Evolutionary conservation across 2,888 invertebrate genomes (phyloP), one percentile per base, ranked within the genome.

Genomic region (Dasysyrphus tricinctus): DNA sequence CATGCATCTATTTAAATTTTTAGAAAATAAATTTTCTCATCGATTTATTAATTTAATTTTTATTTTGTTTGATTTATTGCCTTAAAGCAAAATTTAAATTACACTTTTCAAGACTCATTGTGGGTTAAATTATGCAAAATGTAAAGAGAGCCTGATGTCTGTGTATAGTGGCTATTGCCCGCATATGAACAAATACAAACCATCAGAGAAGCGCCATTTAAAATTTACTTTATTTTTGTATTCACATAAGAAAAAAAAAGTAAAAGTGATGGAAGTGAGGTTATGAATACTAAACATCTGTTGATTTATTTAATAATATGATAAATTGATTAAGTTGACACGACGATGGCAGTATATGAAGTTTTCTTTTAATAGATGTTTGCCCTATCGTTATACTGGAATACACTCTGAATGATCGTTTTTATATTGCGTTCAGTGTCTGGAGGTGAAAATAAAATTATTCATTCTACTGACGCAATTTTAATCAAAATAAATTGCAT

Each of bases 241-340:
- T 54, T 54, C 14, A 54, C 7, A 59, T 19, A 19, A 1, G 16
- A 0, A 39, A 49, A 16, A 42, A 72, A 78, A 82, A 49, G 85
- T 63, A 81, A 88, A 84, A 84, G 76, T 59, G 81, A 79, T 75
- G n/a, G 37, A 56, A 34, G 56, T 49, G 54, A 8, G 42, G 54
- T 54, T 44, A 47, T 65, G 73, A 79, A 79, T 73, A 65, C 19
- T 73, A 73, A 73, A 42, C 14, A 65, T 32, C 16, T 61, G 65
- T 44, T 61, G 39, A 24, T 24, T 61, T 42, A 32, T 32, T 32
- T 32, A 32, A 32, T 32, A 16, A 32, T 4, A 61, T 61, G n/a
- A 42, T 16, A 32, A 65, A 65, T n/a, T 65, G 39, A 61, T 42
- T 61, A 32, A 65, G 24, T 42, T 61, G 61, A 39, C 24, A 19